Conservation (phyloP, 2,113 vertebrate genomes). For the Clupea harengus region DNA sequence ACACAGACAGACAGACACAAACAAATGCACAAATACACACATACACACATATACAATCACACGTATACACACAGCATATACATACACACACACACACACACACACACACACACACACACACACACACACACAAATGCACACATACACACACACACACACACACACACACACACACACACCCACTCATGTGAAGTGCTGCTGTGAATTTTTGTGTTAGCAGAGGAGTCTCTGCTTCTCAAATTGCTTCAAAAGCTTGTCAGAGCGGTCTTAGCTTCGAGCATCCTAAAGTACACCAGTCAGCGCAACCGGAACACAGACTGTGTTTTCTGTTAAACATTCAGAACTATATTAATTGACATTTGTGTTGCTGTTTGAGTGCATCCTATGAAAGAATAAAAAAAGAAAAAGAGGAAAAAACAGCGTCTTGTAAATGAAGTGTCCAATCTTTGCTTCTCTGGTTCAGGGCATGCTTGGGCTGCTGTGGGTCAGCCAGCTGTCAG, state of each 20-base stretch:
- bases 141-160: not conserved
- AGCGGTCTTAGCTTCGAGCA: not conserved
- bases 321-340: not conserved
- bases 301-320: not conserved
- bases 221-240: not conserved
- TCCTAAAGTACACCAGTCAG: not conserved
- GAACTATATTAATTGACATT: not conserved
- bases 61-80: not conserved
- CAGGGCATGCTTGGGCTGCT: not conserved
- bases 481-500: not conserved
- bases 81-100: not conserved
- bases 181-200: not conserved
- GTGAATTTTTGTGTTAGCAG: not conserved
- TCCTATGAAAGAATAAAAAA: not conserved
- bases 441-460: not conserved
- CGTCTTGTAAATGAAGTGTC: not conserved
- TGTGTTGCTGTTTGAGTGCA: not conserved
- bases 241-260: slow-evolving; percentile 4
- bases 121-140: not conserved
- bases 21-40: too few relatives aligned
- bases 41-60: not conserved
- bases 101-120: not conserved
- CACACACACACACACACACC: slow-evolving; percentile 4
- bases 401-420: not conserved
- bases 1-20: not conserved